Conservation (phyloP, 2,888 invertebrate genomes). For the Maniola hyperantus region DNA sequence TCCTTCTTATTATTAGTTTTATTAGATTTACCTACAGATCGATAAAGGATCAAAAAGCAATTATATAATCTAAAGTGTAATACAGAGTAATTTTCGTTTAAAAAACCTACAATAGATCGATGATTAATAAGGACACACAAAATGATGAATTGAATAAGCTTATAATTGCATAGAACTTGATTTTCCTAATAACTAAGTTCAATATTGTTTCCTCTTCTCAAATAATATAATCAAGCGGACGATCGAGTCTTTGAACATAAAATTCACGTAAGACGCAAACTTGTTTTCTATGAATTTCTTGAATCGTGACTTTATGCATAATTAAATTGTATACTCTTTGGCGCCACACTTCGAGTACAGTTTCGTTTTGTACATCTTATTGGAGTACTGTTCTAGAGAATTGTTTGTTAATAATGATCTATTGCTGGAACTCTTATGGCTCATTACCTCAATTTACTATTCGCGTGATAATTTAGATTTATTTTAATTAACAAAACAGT, state of each 20-base stretch:
- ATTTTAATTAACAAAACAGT: constrained; percentile 2
- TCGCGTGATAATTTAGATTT: constrained; percentile 51
- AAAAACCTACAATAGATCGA: background rate
- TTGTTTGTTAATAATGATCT: constrained; percentile 52
- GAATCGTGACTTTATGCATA: constrained; percentile 73
- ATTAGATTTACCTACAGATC: constrained; percentile 11
- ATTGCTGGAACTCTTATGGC: constrained; percentile 49
- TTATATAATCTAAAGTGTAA: constrained; percentile 43
- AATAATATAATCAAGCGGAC: constrained; percentile 16
- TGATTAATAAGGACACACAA: constrained; percentile 14
- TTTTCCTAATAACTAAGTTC: background rate
- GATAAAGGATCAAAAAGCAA: constrained; percentile 27
- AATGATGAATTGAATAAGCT: background rate
- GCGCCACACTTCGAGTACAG: constrained; percentile 69
- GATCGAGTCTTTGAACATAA: constrained; percentile 15
- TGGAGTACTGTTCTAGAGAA: constrained; percentile 61
- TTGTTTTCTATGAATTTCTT: constrained; percentile 55
- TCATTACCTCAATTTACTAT: constrained; percentile 52
- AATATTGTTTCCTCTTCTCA: constrained; percentile 21
- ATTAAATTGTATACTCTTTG: constrained; percentile 70
- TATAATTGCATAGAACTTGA: background rate
- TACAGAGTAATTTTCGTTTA: constrained; percentile 47
- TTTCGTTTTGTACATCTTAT: constrained; percentile 65
- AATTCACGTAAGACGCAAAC: constrained; percentile 33
- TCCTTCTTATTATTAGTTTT: constrained; percentile 19